Evolutionary conservation across 2,797 vertebrate genomes (phyloP).

Genomic region (Pteronotus mesoamericanus): DNA sequence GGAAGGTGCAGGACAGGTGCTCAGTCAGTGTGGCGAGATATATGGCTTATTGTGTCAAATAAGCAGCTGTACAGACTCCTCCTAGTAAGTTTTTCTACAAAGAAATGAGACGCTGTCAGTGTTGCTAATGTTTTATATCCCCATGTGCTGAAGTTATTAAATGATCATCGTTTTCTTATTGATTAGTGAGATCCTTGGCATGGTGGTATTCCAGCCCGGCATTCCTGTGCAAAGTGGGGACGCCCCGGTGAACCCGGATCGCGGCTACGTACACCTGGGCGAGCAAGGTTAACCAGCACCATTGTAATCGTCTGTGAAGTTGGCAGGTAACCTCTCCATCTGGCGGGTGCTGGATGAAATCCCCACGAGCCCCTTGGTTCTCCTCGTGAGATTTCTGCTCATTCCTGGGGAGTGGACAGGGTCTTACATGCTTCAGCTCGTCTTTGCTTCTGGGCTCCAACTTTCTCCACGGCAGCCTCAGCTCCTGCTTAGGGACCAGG

Average conservation of each 20-base stretch:
- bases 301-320: neutral
- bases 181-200: neutral
- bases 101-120: neutral
- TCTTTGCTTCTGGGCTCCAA: neutral
- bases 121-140: neutral
- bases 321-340: neutral
- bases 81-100: neutral
- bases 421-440: neutral
- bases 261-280: neutral
- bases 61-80: neutral
- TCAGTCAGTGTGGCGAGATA: neutral
- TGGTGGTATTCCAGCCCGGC: neutral
- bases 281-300: neutral
- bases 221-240: neutral
- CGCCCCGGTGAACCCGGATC: neutral
- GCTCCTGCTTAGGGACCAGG: too few species aligned
- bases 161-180: neutral
- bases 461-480: neutral
- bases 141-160: neutral
- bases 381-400: neutral
- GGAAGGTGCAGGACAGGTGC: too few species aligned
- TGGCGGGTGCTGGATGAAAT: neutral
- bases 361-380: neutral
- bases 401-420: neutral
- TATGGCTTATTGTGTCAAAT: neutral